Evolutionary conservation across 2,113 vertebrate species (phyloP).

Genomic region (Misgurnus anguillicaudatus): DNA sequence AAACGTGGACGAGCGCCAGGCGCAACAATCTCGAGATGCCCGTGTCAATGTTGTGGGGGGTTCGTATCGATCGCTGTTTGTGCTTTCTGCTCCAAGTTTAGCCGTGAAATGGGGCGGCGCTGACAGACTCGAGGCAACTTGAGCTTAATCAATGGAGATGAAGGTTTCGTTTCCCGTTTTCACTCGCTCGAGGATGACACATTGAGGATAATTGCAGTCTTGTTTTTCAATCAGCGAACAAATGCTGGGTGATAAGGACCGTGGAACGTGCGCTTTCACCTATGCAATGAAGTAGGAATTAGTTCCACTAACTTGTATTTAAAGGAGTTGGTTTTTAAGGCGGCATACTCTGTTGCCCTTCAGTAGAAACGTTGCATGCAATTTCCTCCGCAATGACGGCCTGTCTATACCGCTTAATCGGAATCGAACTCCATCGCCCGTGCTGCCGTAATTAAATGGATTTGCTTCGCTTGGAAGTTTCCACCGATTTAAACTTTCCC

Average conservation of each 20-base stretch:
- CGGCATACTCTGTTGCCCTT: slow-evolving; percentile 41
- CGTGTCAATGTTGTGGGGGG: background rate
- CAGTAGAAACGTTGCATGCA: slow-evolving; percentile 32
- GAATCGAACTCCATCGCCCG: slow-evolving; percentile 59
- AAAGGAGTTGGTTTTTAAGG: background rate
- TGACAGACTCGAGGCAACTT: slow-evolving; percentile 30
- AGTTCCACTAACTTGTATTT: slow-evolving; percentile 50
- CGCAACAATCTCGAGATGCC: slow-evolving; percentile 7
- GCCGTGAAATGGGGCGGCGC: slow-evolving; percentile 30
- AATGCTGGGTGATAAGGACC: slow-evolving; percentile 26
- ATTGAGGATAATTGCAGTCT: slow-evolving; percentile 48
- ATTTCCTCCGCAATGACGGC: slow-evolving; percentile 52
- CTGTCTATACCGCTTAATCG: slow-evolving; percentile 65
- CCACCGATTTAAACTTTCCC: slow-evolving; percentile 64
- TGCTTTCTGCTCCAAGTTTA: slow-evolving; percentile 40
- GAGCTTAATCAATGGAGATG: slow-evolving; percentile 49
- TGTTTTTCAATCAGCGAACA: slow-evolving; percentile 52
- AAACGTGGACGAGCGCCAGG: slow-evolving; percentile 54
- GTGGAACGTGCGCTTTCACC: slow-evolving; percentile 3
- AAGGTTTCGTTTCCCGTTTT: slow-evolving; percentile 38
- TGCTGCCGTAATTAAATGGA: slow-evolving; percentile 64
- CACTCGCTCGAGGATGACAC: slow-evolving; percentile 50
- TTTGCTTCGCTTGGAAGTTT: slow-evolving; percentile 68
- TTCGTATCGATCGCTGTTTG: slow-evolving; percentile 19
- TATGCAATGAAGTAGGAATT: slow-evolving; percentile 26